Conservation (phyloP, 2,888 invertebrate species). For the Heteromyza rotundicornis region DNA sequence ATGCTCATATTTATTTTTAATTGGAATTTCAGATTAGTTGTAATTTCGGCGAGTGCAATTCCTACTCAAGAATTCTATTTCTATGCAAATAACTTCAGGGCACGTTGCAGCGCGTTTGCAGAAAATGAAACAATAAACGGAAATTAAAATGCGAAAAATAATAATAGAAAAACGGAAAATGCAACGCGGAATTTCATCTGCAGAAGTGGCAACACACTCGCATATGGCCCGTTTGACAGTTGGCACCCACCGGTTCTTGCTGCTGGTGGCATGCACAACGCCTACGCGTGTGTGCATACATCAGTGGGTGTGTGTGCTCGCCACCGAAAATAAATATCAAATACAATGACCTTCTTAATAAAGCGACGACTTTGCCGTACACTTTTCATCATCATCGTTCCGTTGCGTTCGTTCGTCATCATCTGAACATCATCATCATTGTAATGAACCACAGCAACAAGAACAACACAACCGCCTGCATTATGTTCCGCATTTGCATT, state of each 20-base stretch:
- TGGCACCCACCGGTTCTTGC: neutral
- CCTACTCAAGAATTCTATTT: too few relatives aligned
- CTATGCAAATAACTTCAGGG: too few relatives aligned
- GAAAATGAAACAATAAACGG: neutral
- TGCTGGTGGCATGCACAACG: neutral
- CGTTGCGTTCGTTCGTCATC: neutral
- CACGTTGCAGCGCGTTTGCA: too few relatives aligned
- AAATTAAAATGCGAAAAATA: neutral
- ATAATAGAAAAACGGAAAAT: neutral
- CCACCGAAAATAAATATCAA: slow-evolving; percentile 20
- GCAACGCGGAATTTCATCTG: neutral
- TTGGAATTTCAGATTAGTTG: too few relatives aligned
- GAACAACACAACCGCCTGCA: too few relatives aligned
- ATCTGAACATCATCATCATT: too few relatives aligned
- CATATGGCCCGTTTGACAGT: neutral
- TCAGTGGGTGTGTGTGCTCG: slow-evolving; percentile 7
- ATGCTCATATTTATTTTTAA: too few relatives aligned
- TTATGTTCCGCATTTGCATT: too few relatives aligned
- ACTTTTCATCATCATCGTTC: too few relatives aligned
- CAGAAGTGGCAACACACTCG: neutral
- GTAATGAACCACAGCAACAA: too few relatives aligned
- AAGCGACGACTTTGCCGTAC: neutral
- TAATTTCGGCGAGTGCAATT: too few relatives aligned
- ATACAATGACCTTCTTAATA: slow-evolving; percentile 27
- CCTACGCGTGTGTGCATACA: slow-evolving; percentile 18